phyloP scores from a whole-genome alignment of 2,113 vertebrate genomes.

The Oncorhynchus masou region DNA sequence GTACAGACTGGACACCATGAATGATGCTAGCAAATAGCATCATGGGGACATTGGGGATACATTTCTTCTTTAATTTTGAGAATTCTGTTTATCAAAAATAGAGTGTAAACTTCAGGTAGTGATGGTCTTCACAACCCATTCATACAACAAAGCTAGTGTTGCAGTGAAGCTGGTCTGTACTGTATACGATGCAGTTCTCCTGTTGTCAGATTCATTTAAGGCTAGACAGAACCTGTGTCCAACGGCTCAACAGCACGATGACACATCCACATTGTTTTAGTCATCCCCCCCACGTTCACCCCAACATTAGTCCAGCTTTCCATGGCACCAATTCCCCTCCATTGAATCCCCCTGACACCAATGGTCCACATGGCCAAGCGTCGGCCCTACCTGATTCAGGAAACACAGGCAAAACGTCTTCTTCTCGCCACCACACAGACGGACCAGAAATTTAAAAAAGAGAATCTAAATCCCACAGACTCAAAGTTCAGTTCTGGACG shows the following conservation, averaged over 20 bases:
- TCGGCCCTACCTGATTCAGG: slow-evolving; percentile 70
- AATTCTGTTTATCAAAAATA: background rate
- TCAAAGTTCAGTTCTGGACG: slow-evolving; percentile 16
- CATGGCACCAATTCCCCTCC: background rate
- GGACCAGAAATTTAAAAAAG: slow-evolving; percentile 15
- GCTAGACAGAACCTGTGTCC: background rate
- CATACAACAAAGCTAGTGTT: background rate
- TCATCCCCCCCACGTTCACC: slow-evolving; percentile 8
- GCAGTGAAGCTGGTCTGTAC: slow-evolving; percentile 10
- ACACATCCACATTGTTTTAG: background rate
- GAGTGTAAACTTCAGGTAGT: background rate
- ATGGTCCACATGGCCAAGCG: slow-evolving; percentile 10
- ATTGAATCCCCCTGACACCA: background rate
- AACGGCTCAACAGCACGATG: background rate
- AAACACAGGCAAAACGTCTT: slow-evolving; percentile 33
- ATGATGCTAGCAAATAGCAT: background rate
- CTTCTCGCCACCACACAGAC: slow-evolving; percentile 4
- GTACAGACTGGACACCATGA: background rate
- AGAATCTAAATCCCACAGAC: background rate
- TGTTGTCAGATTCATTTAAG: slow-evolving; percentile 33
- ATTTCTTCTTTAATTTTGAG: background rate
- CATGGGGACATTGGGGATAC: background rate
- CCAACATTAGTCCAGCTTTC: background rate
- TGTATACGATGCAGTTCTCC: background rate
- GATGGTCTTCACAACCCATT: background rate